Conservation (phyloP, 2,888 invertebrate genomes). For the Marronus borbonicus region DNA sequence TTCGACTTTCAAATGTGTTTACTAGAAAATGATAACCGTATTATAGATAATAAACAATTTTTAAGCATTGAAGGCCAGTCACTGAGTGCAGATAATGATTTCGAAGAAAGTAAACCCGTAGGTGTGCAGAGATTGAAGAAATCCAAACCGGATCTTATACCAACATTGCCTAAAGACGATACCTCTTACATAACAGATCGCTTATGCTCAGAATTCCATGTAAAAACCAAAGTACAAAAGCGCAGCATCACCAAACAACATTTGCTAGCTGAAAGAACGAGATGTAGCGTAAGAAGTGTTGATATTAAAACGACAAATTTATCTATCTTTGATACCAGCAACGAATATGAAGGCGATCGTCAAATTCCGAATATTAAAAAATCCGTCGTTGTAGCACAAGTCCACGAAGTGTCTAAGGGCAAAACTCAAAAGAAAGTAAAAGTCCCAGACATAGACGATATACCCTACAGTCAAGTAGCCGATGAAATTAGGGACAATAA, state of each 20-base stretch:
- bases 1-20: constrained; percentile 67
- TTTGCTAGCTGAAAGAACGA: constrained; percentile 56
- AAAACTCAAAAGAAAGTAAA: constrained; percentile 62
- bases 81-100: constrained; percentile 59
- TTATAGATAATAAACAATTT: constrained; percentile 54
- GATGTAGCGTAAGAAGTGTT: constrained; percentile 56
- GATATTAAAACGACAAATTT: constrained; percentile 51
- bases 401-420: constrained; percentile 73
- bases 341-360: constrained; percentile 49
- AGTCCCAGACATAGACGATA: constrained; percentile 72
- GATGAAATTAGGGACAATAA: constrained; percentile 72
- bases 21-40: constrained; percentile 61
- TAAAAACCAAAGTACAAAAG: constrained; percentile 75
- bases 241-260: constrained; percentile 59
- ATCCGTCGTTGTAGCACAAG: constrained; percentile 70
- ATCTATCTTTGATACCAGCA: constrained; percentile 55
- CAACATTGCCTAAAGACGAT: constrained; percentile 63
- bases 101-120: constrained; percentile 60
- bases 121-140: constrained; percentile 59
- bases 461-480: constrained; percentile 81
- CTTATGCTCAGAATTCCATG: constrained; percentile 80
- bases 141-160: constrained; percentile 66
- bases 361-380: constrained; percentile 58
- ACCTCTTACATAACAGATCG: constrained; percentile 80
- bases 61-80: constrained; percentile 56